Evolutionary conservation across 2,113 vertebrate genomes (phyloP).

Genomic region (Sphyrna mokarran): DNA sequence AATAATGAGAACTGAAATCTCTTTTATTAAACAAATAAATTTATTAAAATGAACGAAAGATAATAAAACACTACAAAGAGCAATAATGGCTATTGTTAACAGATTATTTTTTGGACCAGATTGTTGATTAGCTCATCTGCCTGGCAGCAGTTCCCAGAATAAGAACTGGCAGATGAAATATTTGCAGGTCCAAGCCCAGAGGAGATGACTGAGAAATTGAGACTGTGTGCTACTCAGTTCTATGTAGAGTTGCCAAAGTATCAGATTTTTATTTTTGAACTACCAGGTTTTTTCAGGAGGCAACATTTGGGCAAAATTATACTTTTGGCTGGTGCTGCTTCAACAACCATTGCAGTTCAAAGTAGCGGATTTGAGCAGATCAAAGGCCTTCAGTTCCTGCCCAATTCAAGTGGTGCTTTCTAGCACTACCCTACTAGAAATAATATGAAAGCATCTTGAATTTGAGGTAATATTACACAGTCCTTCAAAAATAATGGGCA

Average conservation of each 20-base stretch:
- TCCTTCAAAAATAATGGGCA: not conserved
- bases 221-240: not conserved
- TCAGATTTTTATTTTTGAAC: too few species aligned
- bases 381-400: not conserved
- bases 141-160: not conserved
- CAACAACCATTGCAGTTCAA: not conserved
- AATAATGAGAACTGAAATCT: too few species aligned
- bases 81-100: not conserved
- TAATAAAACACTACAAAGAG: too few species aligned
- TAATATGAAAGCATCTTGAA: not conserved
- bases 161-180: not conserved
- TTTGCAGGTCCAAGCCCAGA: not conserved
- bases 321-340: not conserved
- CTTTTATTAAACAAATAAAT: too few species aligned
- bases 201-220: not conserved
- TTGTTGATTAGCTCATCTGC: not conserved
- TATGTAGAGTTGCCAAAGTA: not conserved
- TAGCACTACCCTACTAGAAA: not conserved
- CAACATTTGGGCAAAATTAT: not conserved
- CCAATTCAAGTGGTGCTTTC: not conserved
- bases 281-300: not conserved
- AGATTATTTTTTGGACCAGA: not conserved
- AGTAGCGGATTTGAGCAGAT: not conserved
- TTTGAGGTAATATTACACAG: not conserved
- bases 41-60: too few species aligned